phyloP scores from a whole-genome alignment of 2,888 invertebrate species.

The Pegoplata infirma region DNA sequence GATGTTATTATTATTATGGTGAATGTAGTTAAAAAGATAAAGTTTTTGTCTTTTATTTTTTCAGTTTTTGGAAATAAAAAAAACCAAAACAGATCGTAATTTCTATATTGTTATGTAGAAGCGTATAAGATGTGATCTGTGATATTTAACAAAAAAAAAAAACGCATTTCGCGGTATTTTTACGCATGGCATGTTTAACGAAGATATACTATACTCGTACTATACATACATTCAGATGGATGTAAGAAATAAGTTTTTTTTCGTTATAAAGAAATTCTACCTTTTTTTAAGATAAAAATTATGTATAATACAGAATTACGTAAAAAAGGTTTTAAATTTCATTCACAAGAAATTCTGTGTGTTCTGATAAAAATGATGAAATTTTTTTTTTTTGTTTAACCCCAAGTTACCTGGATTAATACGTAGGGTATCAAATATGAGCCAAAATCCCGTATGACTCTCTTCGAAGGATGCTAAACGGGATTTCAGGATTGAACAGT shows the following conservation, averaged over 20 bases:
- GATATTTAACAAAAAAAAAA: conserved; percentile 8
- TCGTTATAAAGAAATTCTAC: conserved; percentile 50
- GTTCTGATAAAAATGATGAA: conserved; percentile 52
- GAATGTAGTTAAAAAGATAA: conserved; percentile 39
- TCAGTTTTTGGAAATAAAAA: neutral
- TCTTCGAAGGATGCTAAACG: no score
- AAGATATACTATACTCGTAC: conserved; percentile 48
- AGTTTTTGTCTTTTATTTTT: conserved; percentile 5
- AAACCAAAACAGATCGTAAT: neutral
- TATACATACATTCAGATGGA: neutral
- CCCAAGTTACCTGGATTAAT: no score
- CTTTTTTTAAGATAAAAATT: conserved; percentile 37
- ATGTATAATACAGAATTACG: conserved; percentile 52
- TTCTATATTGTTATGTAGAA: neutral
- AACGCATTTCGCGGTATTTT: conserved; percentile 76
- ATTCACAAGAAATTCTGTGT: conserved; percentile 71
- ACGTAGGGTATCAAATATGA: no score
- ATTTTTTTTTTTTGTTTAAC: neutral
- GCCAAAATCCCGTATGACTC: no score
- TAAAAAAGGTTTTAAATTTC: conserved; percentile 72
- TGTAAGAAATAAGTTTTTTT: conserved; percentile 26
- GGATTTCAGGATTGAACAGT: no score
- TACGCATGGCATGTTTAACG: conserved; percentile 70
- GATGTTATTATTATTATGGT: conserved; percentile 48
- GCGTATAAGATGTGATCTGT: conserved; percentile 10